Conservation (phyloP, 2,888 invertebrate species). For the Lamellibrachia satsuma region DNA sequence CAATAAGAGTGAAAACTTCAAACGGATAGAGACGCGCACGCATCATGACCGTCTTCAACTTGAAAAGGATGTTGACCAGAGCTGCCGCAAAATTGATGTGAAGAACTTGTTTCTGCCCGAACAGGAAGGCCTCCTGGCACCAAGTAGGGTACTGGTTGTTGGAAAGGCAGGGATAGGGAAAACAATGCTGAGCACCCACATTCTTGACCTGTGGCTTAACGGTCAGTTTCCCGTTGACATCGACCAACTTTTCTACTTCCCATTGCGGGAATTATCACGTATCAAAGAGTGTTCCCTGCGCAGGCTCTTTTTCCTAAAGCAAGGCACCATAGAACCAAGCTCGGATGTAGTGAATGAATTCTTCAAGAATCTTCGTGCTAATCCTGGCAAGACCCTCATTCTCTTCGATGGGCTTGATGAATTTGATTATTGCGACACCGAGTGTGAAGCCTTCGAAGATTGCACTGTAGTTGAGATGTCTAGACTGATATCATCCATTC, state of each 20-base stretch:
- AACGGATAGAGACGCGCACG: not conserved
- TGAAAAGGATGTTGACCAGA: not conserved
- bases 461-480: not conserved
- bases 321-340: not conserved
- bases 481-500: not conserved
- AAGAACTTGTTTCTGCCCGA: not conserved
- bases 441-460: too few species aligned
- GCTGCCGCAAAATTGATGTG: not conserved
- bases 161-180: not conserved
- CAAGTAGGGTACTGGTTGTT: not conserved
- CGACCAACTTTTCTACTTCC: not conserved
- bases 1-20: not conserved
- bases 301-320: not conserved
- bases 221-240: not conserved
- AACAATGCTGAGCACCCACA: not conserved
- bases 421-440: not conserved
- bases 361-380: not conserved
- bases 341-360: too few species aligned
- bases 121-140: not conserved
- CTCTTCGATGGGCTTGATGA: not conserved
- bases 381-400: not conserved
- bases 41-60: not conserved
- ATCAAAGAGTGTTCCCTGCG: not conserved
- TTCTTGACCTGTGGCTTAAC: not conserved
- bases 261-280: not conserved